Evolutionary conservation across 2,113 vertebrate genomes (phyloP), one percentile per base, ranked within the genome.

Genomic region (Gnathonemus echidnorhynchus): DNA sequence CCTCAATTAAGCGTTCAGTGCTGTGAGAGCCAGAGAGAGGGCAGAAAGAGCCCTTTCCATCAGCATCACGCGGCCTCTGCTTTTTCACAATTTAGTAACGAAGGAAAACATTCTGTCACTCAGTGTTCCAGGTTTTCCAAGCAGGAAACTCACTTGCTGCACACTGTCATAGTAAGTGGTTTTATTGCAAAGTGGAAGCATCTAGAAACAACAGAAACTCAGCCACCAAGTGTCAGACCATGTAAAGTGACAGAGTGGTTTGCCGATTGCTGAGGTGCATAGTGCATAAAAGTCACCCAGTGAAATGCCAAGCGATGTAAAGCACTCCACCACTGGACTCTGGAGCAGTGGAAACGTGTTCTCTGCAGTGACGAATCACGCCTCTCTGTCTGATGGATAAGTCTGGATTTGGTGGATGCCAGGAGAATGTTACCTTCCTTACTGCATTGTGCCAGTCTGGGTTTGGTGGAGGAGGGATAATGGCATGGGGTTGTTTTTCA

Each of bases 1-100:
- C 92, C 87, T 91, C 91, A 92, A 89, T 95, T 93, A 94, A 50
- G 58, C 50, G 10, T 46, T 90, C 86, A 35, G 77, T 86, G 77
- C 90, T 62, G 87, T 86, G 48, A 89, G 88, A 87, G 66, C 89
- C 1, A 89, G 53, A 89, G 70, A 88, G 66, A 74, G 85, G 50
- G 17, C 24, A 91, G 77, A 58, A 7, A 62, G 88, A 2, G 10
- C 24, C 90, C 31, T 85, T 91, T 91, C 92, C 89, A 93, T 92
- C 74, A 45, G 90, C 46, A 42, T 88, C 92, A 92, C 92, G 88
- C 94, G 93, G 62, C 70, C 52, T 21, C 0, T 90, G 89, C 91
- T 7, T 77, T 83, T 84, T 85, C 53, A 88, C 80, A n/a, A 91
- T 88, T 89, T 88, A 83, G 53, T 31, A 45, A 86, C 77, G 35